Base-by-base conservation (phyloP, 37 sponge, comb jelly and placozoan genomes). In the Beroe forskalii region DNA sequence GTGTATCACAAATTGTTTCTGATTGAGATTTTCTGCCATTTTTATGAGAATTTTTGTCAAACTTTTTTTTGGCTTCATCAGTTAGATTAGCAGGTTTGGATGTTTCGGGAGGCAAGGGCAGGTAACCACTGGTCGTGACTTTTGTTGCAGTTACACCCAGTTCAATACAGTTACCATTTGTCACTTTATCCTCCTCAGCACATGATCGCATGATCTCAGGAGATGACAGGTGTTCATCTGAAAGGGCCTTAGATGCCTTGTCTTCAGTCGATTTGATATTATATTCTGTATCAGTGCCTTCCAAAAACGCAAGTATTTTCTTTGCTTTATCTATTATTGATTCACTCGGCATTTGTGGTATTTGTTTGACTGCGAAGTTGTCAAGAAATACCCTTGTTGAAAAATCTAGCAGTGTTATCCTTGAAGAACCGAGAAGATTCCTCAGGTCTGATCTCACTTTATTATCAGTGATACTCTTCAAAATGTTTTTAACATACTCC, bases 161-260 rank as follows among this genome's bases (percentile, higher is more conserved):
- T 12, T 48, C 55, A 12, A 17, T 12, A 48, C 12, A 17, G 6
- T 6, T 6, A 12, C 6, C 12, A 48, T 48, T 48, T 48, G 55
- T 48, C 12, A 17, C 55, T 48, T 6, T 17, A 12, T 48, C 12
- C 28, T 36, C 19, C 1, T 36, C 72, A 69, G 35, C 1, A 69
- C 38, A 69, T 6, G 72, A 69, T 69, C 72, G 28, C 72, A 69
- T 69, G 12, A 69, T 69, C 19, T 69, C 72, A 19, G 72, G 72
- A 36, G 72, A 69, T 17, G 72, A 69, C 0, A 69, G 38, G 32
- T 69, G 12, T 6, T 48, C 55, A 17, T 48, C 55, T 48, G 55
- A 48, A n/a, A n/a, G n/a, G n/a, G n/a, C n/a, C n/a, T n/a, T n/a
- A n/a, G n/a, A n/a, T n/a, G n/a, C n/a, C n/a, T n/a, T n/a, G n/a